Evolutionary conservation across 2,888 invertebrate species (phyloP).

Genomic region (Melinaea marsaeus): DNA sequence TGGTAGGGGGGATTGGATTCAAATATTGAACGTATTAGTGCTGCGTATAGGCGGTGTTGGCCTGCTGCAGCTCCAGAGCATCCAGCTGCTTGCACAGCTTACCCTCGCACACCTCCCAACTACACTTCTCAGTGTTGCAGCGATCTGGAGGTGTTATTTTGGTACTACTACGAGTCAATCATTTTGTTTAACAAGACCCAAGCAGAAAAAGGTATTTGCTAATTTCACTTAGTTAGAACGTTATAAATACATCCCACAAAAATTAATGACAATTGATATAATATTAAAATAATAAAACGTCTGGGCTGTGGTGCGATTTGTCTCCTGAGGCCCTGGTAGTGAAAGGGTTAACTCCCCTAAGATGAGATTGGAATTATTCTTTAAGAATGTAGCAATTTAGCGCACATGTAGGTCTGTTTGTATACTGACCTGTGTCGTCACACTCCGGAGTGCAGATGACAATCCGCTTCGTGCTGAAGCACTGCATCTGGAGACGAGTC

Average conservation of each 20-base stretch:
- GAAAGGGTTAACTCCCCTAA: too few relatives aligned
- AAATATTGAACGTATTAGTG: background rate
- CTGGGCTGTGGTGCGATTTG: too few relatives aligned
- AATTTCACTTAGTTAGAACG: too few relatives aligned
- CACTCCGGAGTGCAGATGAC: constrained; percentile 72
- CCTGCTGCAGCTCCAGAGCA: constrained; percentile 61
- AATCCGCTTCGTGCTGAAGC: constrained; percentile 58
- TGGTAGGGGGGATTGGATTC: background rate
- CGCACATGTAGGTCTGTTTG: too few relatives aligned
- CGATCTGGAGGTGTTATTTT: constrained; percentile 51
- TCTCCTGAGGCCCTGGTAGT: too few relatives aligned
- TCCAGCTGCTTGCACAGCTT: constrained; percentile 70
- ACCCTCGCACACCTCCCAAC: constrained; percentile 70
- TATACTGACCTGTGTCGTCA: constrained; percentile 61
- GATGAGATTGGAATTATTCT: background rate
- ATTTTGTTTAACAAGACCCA: too few relatives aligned
- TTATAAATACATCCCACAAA: too few relatives aligned
- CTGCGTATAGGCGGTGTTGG: constrained; percentile 40
- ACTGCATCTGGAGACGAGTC: constrained; percentile 68
- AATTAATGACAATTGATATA: too few relatives aligned
- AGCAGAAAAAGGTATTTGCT: too few relatives aligned
- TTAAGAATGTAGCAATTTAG: background rate
- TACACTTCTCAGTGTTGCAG: constrained; percentile 68
- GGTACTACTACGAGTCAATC: too few relatives aligned
- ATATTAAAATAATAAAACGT: too few relatives aligned